Evolutionary conservation across 2,888 invertebrate genomes (phyloP), one percentile per base, ranked within the genome.

Genomic region (Alloplasta piceator): DNA sequence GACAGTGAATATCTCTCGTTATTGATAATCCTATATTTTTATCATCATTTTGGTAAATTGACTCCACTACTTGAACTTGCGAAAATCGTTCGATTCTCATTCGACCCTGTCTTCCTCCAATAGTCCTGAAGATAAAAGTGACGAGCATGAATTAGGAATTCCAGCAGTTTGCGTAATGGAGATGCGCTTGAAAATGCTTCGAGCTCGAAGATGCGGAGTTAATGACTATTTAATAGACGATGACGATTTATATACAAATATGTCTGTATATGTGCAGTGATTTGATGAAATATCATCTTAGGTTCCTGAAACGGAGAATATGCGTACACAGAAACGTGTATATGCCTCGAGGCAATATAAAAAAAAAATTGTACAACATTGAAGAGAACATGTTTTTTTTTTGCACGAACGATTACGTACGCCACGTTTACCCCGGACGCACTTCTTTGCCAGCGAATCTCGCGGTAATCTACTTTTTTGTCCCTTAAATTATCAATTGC

Each of bases 191-290:
- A 16, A 55, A 70, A 64, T 67, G 73, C 67, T 73, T 68, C 67
- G 48, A 67, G 72, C 61, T 56, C 36, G 14, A 5, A 38, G 48
- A 48, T 10, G 52, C 26, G 26, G 68, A 63, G 67, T 70, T 70
- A 70, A 79, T 74, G 74, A 74, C 68, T 74, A 74, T 74, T 74
- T 79, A 79, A 79, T 79, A 58, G 68, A 58, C 12, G 60, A 73
- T 16, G 50, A 50, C 26, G 36, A 68, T 38, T 50, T 16, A 38
- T 46, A 58, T 9, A 50, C 12, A 26, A 7, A 50, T 36, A 38
- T 56, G 14, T 58, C 55, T 41, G 41, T 41, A 41, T 41, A 7
- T 41, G 41, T 41, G 41, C 41, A 41, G 50, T 16, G 52, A 60
- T 43, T 67, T 16, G 10, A 55, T 14, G 16, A 63, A 56, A 63